Percentiles rank a stretch among this genome's conserved stretches.
Conservation (phyloP, 2,888 invertebrate genomes). For the Lymantria dispar region DNA sequence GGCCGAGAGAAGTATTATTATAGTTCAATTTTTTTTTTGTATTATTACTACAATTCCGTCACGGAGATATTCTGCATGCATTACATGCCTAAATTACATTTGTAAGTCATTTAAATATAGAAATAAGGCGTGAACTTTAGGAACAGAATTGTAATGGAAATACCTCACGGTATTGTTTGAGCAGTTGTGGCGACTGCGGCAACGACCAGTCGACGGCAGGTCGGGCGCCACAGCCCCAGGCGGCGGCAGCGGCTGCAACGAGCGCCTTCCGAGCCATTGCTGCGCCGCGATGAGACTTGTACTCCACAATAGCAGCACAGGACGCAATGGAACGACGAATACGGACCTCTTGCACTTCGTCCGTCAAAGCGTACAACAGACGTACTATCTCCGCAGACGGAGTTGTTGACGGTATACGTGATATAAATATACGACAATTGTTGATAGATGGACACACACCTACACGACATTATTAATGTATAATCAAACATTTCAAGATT, state of each 20-base stretch:
- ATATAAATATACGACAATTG: conserved; percentile 88
- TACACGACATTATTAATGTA: conserved; percentile 19
- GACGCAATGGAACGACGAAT: conserved; percentile 66
- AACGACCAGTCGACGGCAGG: conserved; percentile 76
- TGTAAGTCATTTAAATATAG: no score
- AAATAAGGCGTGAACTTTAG: no score
- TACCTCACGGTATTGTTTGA: conserved; percentile 76
- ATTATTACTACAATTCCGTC: no score
- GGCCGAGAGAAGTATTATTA: no score
- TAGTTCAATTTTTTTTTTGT: no score
- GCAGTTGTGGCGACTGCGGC: conserved; percentile 70
- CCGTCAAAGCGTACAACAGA: conserved; percentile 78
- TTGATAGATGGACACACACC: conserved; percentile 89
- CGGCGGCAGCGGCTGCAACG: conserved; percentile 78
- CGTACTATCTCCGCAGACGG: conserved; percentile 83
- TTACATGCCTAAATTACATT: no score
- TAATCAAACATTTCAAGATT: neutral
- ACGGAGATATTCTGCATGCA: no score
- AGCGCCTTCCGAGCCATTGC: conserved; percentile 75
- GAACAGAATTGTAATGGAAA: neutral
- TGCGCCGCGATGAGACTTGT: conserved; percentile 86
- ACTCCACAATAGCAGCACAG: conserved; percentile 88
- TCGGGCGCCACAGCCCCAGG: conserved; percentile 72
- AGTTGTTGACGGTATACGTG: conserved; percentile 80
- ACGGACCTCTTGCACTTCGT: conserved; percentile 74